Conservation (phyloP, 2,113 vertebrate species). For the Equus quagga region DNA sequence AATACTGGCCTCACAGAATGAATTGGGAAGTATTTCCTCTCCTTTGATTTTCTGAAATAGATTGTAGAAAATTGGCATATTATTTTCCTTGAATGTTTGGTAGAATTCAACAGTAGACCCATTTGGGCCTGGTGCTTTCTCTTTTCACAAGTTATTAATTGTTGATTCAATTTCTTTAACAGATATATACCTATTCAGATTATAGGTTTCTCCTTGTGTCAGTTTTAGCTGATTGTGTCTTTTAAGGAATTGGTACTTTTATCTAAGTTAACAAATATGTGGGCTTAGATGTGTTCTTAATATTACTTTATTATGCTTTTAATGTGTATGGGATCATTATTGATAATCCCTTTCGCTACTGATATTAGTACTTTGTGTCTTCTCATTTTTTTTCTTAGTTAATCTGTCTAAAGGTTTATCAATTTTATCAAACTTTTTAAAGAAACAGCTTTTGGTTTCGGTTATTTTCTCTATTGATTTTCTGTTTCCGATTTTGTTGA, state of each 20-base stretch:
- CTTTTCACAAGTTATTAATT: background rate
- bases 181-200: background rate
- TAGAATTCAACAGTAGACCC: background rate
- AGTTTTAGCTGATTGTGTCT: background rate
- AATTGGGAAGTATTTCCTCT: background rate
- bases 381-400: background rate
- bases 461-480: background rate
- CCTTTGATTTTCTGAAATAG: slow-evolving; percentile 6
- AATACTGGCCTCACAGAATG: background rate
- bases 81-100: background rate
- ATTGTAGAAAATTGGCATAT: background rate
- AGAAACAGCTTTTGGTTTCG: background rate
- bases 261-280: background rate
- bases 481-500: background rate
- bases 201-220: background rate
- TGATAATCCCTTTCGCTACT: background rate
- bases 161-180: background rate
- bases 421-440: background rate
- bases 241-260: background rate
- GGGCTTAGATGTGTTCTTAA: background rate
- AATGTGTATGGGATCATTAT: background rate
- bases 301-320: background rate
- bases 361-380: background rate
- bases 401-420: background rate
- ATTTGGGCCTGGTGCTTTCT: background rate